Evolutionary conservation across 2,888 invertebrate species (phyloP), one percentile per base, ranked within the genome.

Genomic region (Patella depressa): DNA sequence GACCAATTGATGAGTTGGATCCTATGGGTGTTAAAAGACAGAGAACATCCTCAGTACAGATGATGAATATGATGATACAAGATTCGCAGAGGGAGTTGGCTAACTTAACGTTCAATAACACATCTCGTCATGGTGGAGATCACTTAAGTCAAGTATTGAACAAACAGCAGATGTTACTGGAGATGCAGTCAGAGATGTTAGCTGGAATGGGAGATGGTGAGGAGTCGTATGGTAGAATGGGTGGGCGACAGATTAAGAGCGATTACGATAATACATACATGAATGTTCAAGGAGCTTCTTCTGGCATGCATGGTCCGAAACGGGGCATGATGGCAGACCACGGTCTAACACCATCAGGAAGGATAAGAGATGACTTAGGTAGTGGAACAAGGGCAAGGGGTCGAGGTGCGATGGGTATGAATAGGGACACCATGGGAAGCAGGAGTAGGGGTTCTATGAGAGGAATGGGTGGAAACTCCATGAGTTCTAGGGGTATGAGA

Each of bases 11-110:
- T 65, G 65, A 65, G 11, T 24, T 19, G 24, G 65, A 65, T 65
- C 65, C 65, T 24, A 65, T 65, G 65, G 65, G 65, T 15, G 65
- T 65, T 3, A 65, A 65, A 14, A 65, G 65, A 65, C 65, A 65
- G 65, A 65, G 65, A 65, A 65, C 65, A 19, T 65, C 65, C 24
- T 65, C 65, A 3, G 65, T 65, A 11, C 65, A 65, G 11, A 65
- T 65, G 65, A 65, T 65, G 65, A 65, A 65, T 24, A 65, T 19
- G 24, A 65, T 65, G 65, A 65, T 65, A 11, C 65, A 65, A 65
- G 65, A 65, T 14, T 65, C 65, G 0, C 65, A 65, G 24, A 65
- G 65, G 24, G 65, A 65, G 24, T 65, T 65, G 65, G 65, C 65
- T 0, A 65, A 65, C 15, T 24, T 65, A 24, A 65, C 65, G 2